Percentiles rank a stretch among this genome's conserved stretches.
These are phyloP conservation scores for Neomonachus schauinslandi DNA, from an alignment of 2,113 vertebrate genomes.

Conservation along the genomic window DNA sequence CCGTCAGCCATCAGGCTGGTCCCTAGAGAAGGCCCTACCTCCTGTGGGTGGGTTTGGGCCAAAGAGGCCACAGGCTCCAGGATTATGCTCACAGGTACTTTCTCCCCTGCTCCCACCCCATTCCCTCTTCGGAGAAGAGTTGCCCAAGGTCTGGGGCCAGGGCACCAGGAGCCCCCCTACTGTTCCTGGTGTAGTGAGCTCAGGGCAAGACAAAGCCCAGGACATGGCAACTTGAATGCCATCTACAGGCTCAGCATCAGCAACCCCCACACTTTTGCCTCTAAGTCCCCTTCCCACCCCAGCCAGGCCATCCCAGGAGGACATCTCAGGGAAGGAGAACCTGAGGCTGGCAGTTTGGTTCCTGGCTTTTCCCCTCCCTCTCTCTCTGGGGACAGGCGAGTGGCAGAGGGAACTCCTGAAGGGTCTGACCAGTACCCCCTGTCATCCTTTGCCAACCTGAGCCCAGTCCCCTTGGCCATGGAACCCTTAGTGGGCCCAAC, in stretches of 20 bases:
- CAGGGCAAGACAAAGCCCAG: neutral
- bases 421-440: neutral
- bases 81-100: neutral
- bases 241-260: too few relatives aligned
- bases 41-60: neutral
- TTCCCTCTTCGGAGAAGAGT: neutral
- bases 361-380: neutral
- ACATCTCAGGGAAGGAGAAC: neutral
- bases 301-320: neutral
- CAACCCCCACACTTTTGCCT: neutral
- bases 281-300: neutral
- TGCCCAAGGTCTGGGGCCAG: neutral
- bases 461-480: neutral
- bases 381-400: neutral
- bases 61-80: neutral
- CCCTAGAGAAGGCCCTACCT: neutral
- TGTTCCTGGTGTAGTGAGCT: neutral
- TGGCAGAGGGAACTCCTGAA: neutral
- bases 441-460: neutral
- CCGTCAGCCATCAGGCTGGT: neutral
- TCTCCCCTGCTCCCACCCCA: rapidly evolving
- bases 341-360: neutral
- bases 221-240: too few relatives aligned
- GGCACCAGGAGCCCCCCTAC: neutral
- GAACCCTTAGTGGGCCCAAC: neutral